Conservation (phyloP, 2,888 invertebrate species). For the Adelognathus sp. region DNA sequence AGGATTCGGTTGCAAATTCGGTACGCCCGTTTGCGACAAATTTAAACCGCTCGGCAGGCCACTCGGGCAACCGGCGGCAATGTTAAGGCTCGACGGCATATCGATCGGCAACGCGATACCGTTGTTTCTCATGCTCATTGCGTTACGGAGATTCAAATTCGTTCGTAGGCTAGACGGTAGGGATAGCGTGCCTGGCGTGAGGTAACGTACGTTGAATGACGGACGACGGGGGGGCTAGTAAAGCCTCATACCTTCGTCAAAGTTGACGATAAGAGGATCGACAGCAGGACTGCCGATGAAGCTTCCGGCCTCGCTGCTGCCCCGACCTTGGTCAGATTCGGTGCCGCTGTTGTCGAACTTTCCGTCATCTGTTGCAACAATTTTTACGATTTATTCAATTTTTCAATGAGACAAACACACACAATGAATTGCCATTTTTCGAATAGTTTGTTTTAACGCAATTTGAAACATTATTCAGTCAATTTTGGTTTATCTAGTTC, state of each 20-base stretch:
- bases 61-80: constrained; percentile 70
- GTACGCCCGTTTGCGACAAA: constrained; percentile 69
- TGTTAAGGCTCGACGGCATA: constrained; percentile 71
- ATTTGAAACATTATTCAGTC: too few relatives aligned
- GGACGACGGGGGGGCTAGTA: constrained; percentile 83
- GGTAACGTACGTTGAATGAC: constrained; percentile 80
- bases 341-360: constrained; percentile 78
- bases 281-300: constrained; percentile 82
- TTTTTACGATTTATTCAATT: constrained; percentile 13
- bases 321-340: constrained; percentile 78
- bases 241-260: constrained; percentile 92
- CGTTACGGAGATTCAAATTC: constrained; percentile 75
- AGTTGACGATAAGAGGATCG: constrained; percentile 89
- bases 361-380: constrained; percentile 71
- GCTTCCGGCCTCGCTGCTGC: constrained; percentile 78
- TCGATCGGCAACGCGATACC: constrained; percentile 74
- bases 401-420: too few relatives aligned
- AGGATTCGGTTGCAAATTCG: constrained; percentile 74
- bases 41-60: constrained; percentile 70
- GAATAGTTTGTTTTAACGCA: too few relatives aligned
- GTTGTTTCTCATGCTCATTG: constrained; percentile 71
- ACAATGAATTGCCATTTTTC: too few relatives aligned
- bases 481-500: not conserved
- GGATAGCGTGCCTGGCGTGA: constrained; percentile 79
- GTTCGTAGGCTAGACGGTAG: constrained; percentile 76